A percentile compares a stretch with the other conserved stretches of the same genome.
phyloP scores from a whole-genome alignment of 1,140 invertebrate species.

The Monomorium pharaonis region DNA sequence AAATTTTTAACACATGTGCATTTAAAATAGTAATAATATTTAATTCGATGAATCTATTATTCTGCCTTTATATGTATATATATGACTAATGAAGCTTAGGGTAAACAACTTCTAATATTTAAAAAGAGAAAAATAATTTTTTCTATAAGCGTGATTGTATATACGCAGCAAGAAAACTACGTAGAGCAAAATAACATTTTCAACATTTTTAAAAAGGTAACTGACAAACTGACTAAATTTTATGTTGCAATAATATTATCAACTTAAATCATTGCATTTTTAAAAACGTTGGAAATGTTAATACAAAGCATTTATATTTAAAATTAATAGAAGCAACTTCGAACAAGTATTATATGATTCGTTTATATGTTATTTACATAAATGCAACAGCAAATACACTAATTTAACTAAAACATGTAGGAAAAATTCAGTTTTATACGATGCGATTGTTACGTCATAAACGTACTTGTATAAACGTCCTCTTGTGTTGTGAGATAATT shows the following conservation, averaged over 20 bases:
- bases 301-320: neutral
- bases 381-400: conserved; percentile 52
- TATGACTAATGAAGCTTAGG: neutral
- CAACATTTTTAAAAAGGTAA: conserved; percentile 38
- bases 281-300: neutral
- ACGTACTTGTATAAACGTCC: conserved; percentile 54
- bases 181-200: conserved; percentile 7
- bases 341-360: neutral
- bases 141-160: conserved; percentile 8
- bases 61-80: neutral
- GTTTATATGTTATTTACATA: conserved; percentile 19
- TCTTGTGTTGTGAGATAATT: conserved; percentile 52
- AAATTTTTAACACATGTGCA: neutral
- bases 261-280: neutral
- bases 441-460: conserved; percentile 33
- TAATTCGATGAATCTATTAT: neutral
- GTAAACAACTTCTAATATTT: conserved; percentile 23
- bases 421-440: neutral
- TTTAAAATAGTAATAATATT: neutral
- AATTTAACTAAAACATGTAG: conserved; percentile 35
- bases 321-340: conserved; percentile 3
- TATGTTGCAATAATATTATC: neutral
- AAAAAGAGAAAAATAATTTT: neutral
- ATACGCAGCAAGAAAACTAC: neutral
- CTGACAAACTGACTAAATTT: neutral